A percentile compares a stretch with the other conserved stretches of the same genome.
Evolutionary conservation across 2,888 invertebrate genomes (phyloP).

Genomic region (Eupelmus urozonus): DNA sequence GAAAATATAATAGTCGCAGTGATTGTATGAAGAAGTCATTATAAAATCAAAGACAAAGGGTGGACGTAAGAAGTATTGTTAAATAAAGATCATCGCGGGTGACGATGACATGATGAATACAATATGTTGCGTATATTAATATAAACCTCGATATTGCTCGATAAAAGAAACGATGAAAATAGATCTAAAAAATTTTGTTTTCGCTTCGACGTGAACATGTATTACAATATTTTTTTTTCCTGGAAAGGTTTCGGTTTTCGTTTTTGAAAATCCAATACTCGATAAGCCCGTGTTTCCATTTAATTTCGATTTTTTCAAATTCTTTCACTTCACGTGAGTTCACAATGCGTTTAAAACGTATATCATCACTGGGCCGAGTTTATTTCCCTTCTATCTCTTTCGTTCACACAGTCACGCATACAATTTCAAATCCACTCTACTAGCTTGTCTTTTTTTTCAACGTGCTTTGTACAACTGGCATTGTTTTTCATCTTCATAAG

Average conservation of each 20-base stretch:
- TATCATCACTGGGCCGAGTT: constrained; percentile 65
- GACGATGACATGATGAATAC: constrained; percentile 38
- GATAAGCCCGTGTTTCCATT: too few relatives aligned
- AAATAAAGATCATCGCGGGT: constrained; percentile 7
- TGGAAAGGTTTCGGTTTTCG: constrained; percentile 16
- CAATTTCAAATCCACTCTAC: constrained; percentile 38
- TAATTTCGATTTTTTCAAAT: background rate
- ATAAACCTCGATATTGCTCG: constrained; percentile 23
- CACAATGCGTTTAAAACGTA: constrained; percentile 46
- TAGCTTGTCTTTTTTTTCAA: constrained; percentile 36
- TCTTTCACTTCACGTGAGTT: constrained; percentile 19
- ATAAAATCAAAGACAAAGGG: constrained; percentile 20
- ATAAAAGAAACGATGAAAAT: constrained; percentile 11
- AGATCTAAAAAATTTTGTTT: constrained; percentile 21
- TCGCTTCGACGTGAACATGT: constrained; percentile 1
- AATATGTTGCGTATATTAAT: constrained; percentile 15
- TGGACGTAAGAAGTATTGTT: constrained; percentile 21
- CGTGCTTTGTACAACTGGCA: constrained; percentile 74
- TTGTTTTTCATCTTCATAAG: constrained; percentile 59
- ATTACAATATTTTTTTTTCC: constrained; percentile 2
- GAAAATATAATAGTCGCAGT: constrained; percentile 46
- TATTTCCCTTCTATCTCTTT: constrained; percentile 45
- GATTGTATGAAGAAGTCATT: constrained; percentile 31
- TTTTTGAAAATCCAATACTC: constrained; percentile 12
- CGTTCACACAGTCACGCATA: constrained; percentile 28